phyloP scores from a whole-genome alignment of 2,113 vertebrate genomes.

The Epinephelus cyanopodus region DNA sequence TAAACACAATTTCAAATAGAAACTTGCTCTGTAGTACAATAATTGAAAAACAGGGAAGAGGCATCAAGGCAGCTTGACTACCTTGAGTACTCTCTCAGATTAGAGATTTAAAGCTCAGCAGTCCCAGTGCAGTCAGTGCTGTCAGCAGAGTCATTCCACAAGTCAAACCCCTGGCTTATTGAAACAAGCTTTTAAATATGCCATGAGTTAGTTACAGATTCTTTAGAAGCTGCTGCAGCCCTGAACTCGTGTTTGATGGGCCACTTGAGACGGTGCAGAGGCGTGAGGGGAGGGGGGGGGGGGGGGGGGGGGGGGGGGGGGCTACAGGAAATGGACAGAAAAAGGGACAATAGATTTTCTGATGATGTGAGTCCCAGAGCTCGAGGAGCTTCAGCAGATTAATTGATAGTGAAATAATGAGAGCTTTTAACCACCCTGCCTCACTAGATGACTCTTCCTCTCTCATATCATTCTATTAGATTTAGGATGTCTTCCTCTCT shows the following conservation, averaged over 20 bases:
- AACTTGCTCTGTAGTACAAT: neutral
- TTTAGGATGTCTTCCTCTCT: constrained; percentile 16
- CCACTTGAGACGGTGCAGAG: constrained; percentile 37
- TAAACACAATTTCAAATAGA: constrained; percentile 11
- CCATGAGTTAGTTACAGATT: constrained; percentile 52
- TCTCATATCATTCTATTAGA: neutral
- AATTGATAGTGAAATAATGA: constrained; percentile 75
- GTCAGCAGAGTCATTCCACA: constrained; percentile 9
- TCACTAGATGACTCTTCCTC: constrained; percentile 29
- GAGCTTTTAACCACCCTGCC: constrained; percentile 46
- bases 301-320: neutral
- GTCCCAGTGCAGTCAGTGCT: neutral
- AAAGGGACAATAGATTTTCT: constrained; percentile 57
- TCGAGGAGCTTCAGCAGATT: constrained; percentile 51
- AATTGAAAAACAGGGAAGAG: constrained; percentile 35
- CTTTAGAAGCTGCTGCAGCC: constrained; percentile 49
- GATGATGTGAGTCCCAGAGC: constrained; percentile 52
- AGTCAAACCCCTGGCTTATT: constrained; percentile 39
- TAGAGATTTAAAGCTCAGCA: constrained; percentile 20
- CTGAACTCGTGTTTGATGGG: constrained; percentile 51
- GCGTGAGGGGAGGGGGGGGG: neutral
- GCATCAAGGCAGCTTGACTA: constrained; percentile 1
- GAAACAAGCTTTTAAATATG: constrained; percentile 56
- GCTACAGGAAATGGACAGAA: constrained; percentile 46
- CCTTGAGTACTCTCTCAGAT: neutral